Base-by-base conservation (phyloP, 2,888 invertebrate genomes). In the Abrostola tripartita region DNA sequence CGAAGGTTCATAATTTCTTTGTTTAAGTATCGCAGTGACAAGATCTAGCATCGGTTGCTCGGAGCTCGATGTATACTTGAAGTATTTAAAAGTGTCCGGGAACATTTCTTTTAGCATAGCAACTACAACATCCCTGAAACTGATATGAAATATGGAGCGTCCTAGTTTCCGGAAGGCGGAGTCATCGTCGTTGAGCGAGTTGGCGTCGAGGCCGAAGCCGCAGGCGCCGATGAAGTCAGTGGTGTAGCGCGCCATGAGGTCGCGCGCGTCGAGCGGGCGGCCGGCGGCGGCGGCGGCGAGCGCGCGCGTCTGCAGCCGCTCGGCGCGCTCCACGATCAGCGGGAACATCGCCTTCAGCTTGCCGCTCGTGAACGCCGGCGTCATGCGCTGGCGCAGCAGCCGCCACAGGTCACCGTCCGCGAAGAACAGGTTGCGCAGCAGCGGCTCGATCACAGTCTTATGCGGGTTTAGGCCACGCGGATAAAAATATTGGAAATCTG, bases 211-310 rank as follows among this genome's bases (percentile, higher is more conserved):
- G 0, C 91, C 91, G 38, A 91, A 90, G 14, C 88, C 91, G 56
- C 88, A 88, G 35, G 90, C 90, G 7, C 91, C 90, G 53, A 91
- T 90, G 71, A 91, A 89, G 71, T 91, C 91, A 10, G 88, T 91
- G 37, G 90, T 91, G 76, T 88, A 90, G 7, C 90, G 85, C n/a
- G 87, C 89, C 91, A 91, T 90, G 36, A 90, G 84, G 60, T 92
- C 91, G 0, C 90, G 83, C 5, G 86, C 89, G 72, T 90, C 90
- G 5, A 88, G 40, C 7, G 81, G 61, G n/a, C 55, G 65, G 0
- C 79, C 82, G 0, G 71, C 58, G 11, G 70, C 65, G 11, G 85
- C 76, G 5, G 83, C 79, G 4, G 49, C 51, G 6, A 81, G 73
- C 10, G 82, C 71, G 5, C 85, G 81, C 40, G 75, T 60, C 68